Conservation (phyloP, 2,797 vertebrate genomes). For the Peromyscus eremicus region DNA sequence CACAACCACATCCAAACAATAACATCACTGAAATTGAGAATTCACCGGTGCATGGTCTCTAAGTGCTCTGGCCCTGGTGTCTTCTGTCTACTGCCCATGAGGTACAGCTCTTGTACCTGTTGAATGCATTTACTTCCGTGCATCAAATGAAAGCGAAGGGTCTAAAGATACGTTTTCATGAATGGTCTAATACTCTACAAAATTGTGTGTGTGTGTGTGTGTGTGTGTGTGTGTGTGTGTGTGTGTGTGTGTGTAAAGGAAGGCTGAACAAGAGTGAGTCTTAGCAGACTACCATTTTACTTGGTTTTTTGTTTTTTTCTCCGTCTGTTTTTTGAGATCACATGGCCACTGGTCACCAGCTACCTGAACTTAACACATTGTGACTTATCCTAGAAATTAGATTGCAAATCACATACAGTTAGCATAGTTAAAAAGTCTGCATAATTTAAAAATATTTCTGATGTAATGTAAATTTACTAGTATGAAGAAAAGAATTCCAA, state of each 20-base stretch:
- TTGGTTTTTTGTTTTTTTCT: background rate
- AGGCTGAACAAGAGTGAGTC: background rate
- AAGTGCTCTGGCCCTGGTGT: background rate
- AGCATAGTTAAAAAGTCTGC: background rate
- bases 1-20: conserved; percentile 28
- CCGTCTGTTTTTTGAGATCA: background rate
- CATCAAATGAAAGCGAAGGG: conserved; percentile 45
- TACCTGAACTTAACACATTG: background rate
- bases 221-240: background rate
- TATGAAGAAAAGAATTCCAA: background rate
- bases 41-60: background rate
- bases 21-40: conserved; percentile 58
- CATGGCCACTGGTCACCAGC: background rate
- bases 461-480: conserved; percentile 29
- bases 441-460: conserved; percentile 37
- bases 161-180: background rate
- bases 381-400: background rate
- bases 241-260: background rate
- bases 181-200: background rate
- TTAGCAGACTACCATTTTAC: background rate
- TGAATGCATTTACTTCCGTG: conserved; percentile 50
- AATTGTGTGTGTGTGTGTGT: background rate
- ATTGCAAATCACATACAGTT: background rate
- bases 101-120: background rate
- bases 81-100: background rate